Evolutionary conservation across 2,113 vertebrate species (phyloP).

Genomic region (Hyla sarda): DNA sequence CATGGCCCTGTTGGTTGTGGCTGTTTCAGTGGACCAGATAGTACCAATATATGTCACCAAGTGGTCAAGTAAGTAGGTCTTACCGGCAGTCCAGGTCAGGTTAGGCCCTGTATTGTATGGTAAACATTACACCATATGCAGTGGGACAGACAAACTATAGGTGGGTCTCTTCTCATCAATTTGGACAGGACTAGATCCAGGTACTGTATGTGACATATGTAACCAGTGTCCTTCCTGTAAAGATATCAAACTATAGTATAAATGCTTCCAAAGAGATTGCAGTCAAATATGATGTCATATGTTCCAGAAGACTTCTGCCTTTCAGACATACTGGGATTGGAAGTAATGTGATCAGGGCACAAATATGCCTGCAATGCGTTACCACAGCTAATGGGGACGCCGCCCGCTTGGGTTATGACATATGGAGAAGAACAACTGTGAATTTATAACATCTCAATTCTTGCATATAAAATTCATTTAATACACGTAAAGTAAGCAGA

Average conservation of each 20-base stretch:
- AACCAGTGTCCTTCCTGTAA: no score
- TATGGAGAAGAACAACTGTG: constrained; percentile 32
- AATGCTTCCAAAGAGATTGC: background rate
- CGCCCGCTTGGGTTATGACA: constrained; percentile 2
- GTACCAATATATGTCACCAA: no score
- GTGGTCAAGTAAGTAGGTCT: no score
- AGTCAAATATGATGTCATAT: background rate
- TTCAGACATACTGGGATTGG: background rate
- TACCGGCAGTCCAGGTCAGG: no score
- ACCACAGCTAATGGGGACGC: constrained; percentile 22
- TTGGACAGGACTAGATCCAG: no score
- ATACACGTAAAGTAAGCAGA: constrained; percentile 34
- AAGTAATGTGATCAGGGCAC: background rate
- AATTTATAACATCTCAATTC: constrained; percentile 39
- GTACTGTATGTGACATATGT: no score
- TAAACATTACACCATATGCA: no score
- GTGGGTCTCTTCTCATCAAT: no score
- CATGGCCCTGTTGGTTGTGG: no score
- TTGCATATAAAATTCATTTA: constrained; percentile 44
- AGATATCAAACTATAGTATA: background rate
- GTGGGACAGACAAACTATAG: no score
- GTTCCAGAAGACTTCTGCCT: background rate
- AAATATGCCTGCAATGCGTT: constrained; percentile 21
- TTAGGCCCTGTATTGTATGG: no score
- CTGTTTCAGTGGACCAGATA: no score